A percentile compares a stretch with the other conserved stretches of the same genome.
Evolutionary conservation across 2,888 invertebrate species (phyloP).

Genomic region (Diplolepis rosae): DNA sequence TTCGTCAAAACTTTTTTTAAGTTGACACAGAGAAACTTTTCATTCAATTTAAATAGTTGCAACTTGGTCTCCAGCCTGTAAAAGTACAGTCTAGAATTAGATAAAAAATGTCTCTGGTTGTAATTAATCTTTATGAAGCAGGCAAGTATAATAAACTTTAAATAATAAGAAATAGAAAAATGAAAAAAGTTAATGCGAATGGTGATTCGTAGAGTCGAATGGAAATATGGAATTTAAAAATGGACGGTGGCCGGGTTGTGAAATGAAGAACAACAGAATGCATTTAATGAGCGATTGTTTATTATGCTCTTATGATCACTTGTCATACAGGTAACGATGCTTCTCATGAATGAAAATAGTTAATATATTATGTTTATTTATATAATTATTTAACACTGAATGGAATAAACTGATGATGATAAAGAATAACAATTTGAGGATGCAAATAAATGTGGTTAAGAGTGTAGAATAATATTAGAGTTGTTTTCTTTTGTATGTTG

Average conservation of each 20-base stretch:
- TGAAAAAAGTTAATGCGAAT: conserved; percentile 43
- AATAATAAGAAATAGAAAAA: conserved; percentile 36
- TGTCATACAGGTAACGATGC: conserved; percentile 75
- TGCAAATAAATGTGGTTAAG: conserved; percentile 72
- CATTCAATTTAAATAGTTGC: too few relatives aligned
- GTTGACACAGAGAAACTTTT: too few relatives aligned
- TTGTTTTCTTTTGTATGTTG: conserved; percentile 54
- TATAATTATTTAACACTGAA: conserved; percentile 74
- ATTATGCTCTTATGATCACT: conserved; percentile 75
- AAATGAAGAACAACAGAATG: conserved; percentile 74
- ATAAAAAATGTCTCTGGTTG: conserved; percentile 16
- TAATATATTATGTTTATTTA: conserved; percentile 72
- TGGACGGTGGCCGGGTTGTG: conserved; percentile 70
- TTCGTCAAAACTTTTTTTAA: too few relatives aligned
- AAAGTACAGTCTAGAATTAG: too few relatives aligned
- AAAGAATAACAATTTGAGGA: conserved; percentile 72
- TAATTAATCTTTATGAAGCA: not conserved
- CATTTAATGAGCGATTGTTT: conserved; percentile 75
- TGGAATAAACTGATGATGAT: conserved; percentile 72
- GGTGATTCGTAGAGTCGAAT: conserved; percentile 57
- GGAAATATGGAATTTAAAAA: conserved; percentile 52
- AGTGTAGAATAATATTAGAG: conserved; percentile 69
- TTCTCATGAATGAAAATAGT: conserved; percentile 74
- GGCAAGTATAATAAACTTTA: conserved; percentile 29
- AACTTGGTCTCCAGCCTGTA: too few relatives aligned